Conservation (phyloP, 2,797 vertebrate genomes). For the Phrynocephalus guinanensis region DNA sequence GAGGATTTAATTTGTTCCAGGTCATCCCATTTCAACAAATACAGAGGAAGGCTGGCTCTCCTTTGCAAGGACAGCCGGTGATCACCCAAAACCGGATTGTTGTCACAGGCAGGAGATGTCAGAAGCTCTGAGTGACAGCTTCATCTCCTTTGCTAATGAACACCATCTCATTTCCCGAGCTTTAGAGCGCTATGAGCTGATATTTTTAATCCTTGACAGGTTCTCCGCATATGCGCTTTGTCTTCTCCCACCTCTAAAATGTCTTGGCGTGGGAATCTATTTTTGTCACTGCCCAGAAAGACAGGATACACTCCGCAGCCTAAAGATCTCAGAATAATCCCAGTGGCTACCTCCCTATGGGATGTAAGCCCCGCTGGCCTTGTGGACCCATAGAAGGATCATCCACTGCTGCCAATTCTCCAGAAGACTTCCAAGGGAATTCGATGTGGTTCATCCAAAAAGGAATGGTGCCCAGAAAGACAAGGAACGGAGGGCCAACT, state of each 20-base stretch:
- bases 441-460: neutral
- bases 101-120: neutral
- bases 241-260: neutral
- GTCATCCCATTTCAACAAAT: neutral
- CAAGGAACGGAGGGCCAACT: neutral
- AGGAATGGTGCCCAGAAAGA: neutral
- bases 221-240: neutral
- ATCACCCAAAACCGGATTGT: constrained; percentile 7
- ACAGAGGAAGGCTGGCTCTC: neutral
- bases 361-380: neutral
- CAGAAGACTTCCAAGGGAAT: neutral
- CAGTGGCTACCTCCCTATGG: neutral
- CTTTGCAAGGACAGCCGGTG: neutral
- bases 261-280: neutral
- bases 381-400: neutral
- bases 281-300: constrained; percentile 11
- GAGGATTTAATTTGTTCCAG: neutral
- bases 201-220: neutral
- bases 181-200: neutral
- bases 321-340: neutral
- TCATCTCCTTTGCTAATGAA: constrained; percentile 15
- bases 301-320: neutral
- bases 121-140: constrained; percentile 19
- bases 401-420: neutral
- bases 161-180: neutral